Evolutionary conservation across 2,113 vertebrate species (phyloP).

Genomic region (Ibidorhyncha struthersii): DNA sequence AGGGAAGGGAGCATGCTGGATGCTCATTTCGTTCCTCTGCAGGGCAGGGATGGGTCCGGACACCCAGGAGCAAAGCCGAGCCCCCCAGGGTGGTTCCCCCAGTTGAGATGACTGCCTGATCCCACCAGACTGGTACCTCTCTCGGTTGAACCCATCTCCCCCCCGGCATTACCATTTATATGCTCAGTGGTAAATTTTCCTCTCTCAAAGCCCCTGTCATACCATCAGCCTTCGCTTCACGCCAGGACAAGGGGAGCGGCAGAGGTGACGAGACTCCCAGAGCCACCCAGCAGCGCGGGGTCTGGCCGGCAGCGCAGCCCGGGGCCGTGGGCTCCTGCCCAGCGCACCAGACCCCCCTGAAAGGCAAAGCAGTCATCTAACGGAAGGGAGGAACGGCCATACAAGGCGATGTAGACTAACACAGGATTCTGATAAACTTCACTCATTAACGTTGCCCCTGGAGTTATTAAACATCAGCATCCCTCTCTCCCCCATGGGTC

Average conservation of each 20-base stretch:
- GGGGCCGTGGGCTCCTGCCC: too few species aligned
- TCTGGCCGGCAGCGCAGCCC: too few species aligned
- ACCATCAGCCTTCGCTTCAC: accelerated
- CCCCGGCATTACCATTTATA: background rate
- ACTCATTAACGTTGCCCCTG: background rate
- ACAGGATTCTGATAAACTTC: background rate
- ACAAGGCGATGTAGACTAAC: background rate
- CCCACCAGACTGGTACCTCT: too few species aligned
- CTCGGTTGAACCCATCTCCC: background rate
- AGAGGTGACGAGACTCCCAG: background rate
- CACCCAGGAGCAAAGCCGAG: accelerated
- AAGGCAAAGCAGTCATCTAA: accelerated
- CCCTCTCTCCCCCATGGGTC: background rate
- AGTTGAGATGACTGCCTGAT: background rate
- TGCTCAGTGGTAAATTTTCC: background rate
- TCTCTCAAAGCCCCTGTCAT: accelerated
- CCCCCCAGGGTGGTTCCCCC: accelerated
- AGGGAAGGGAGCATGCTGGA: accelerated
- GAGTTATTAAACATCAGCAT: background rate
- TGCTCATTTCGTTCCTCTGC: background rate
- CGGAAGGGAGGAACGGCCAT: background rate
- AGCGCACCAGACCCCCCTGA: background rate
- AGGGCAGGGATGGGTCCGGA: background rate
- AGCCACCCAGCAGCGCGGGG: background rate
- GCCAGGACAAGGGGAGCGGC: background rate